Evolutionary conservation across 2,113 vertebrate genomes (phyloP), one percentile per base, ranked within the genome.

Genomic region (Typhlomys cinereus): DNA sequence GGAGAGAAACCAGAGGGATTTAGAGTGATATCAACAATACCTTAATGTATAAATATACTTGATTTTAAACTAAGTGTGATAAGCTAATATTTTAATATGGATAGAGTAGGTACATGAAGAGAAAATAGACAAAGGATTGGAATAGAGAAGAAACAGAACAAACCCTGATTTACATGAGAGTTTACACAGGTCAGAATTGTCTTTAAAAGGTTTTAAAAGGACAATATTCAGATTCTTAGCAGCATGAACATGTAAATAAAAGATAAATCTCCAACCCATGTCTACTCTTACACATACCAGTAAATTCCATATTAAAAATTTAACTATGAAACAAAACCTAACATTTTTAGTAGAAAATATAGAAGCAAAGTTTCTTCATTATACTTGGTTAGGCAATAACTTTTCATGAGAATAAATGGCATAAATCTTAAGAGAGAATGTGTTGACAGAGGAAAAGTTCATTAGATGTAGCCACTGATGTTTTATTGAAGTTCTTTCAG

Each of bases 101-200:
- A 44, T 74, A 9, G 29, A 29, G 17, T 2, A 31, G 9, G 3
- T 29, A 3, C 20, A 92, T 13, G 20, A 92, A 83, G 3, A 80
- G 44, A 85, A 84, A 79, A 29, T 2, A 85, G 48, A 44, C 27
- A 69, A 48, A 44, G 2, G 48, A 69, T 34, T 1, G 79, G 8
- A 44, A 17, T 39, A 59, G 4, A 62, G 21, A 78, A 66, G 1
- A 17, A 57, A n/a, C n/a, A 84, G 27, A 64, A 69, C 12, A 73
- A 46, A 21, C 1, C 2, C 62, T 57, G 41, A 9, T 4, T 0
- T 31, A 29, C 34, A 2, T 10, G 13, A 50, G 46, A 71, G 12
- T 7, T 57, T 88, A 34, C 27, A 70, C 2, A 14, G 4, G 48
- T 9, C 7, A 57, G 25, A 62, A 23, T 8, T 36, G 31, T 8